Conservation (phyloP, 2,113 vertebrate species). For the Cisticola juncidis region DNA sequence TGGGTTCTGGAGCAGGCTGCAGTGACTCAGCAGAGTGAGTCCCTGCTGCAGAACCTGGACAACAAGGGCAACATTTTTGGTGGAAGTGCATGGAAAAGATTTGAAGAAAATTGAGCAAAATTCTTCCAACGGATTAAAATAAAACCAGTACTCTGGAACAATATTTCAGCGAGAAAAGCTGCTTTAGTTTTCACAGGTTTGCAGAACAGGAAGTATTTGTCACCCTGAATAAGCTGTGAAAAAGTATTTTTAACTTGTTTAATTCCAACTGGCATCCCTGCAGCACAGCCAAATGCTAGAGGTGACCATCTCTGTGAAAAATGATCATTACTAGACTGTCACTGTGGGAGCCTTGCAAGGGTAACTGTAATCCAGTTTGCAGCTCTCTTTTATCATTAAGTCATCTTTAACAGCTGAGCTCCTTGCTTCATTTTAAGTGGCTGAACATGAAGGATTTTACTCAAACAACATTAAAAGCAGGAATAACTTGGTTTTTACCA, state of each 20-base stretch:
- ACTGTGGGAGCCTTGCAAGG: not conserved
- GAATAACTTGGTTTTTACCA: not conserved
- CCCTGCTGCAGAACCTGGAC: not conserved
- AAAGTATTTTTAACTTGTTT: conserved; percentile 8
- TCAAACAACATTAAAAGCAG: not conserved
- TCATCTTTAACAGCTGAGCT: not conserved
- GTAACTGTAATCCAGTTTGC: not conserved
- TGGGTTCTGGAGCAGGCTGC: not conserved
- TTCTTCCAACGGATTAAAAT: not conserved
- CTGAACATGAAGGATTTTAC: not conserved
- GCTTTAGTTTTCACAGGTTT: not conserved
- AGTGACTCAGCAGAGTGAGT: not conserved
- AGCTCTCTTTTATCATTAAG: not conserved
- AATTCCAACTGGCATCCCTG: not conserved
- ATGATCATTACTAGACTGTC: not conserved
- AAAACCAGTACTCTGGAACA: not conserved
- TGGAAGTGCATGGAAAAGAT: not conserved
- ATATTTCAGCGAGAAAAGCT: not conserved
- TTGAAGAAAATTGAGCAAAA: not conserved
- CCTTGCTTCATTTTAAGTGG: not conserved
- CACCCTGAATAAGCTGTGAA: not conserved
- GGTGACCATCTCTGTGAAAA: not conserved
- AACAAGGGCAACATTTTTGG: not conserved
- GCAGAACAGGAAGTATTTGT: not conserved
- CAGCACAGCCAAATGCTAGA: not conserved